Percentiles rank a stretch among this genome's conserved stretches.
phyloP scores from a whole-genome alignment of 2,113 vertebrate species.

The Festucalex cinctus region DNA sequence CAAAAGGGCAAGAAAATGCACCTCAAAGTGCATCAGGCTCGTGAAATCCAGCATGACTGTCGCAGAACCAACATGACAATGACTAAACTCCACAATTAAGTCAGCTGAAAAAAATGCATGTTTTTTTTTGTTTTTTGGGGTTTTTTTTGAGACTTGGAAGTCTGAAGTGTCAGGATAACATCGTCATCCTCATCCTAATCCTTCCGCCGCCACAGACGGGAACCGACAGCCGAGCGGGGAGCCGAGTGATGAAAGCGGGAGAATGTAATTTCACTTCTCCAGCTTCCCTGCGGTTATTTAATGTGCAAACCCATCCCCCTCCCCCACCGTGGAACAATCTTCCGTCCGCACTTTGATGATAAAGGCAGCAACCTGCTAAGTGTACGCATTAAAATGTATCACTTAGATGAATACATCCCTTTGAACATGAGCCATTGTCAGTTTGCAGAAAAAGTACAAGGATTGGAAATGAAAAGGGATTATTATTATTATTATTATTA shows the following conservation, averaged over 20 bases:
- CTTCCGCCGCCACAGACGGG: constrained; percentile 26
- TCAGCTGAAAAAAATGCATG: background rate
- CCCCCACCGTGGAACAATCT: constrained; percentile 39
- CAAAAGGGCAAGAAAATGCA: constrained; percentile 15
- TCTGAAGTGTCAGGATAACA: constrained; percentile 24
- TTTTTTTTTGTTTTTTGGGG: background rate
- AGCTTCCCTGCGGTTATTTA: constrained; percentile 61
- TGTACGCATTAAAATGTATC: constrained; percentile 70
- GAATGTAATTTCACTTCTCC: constrained; percentile 62
- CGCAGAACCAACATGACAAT: background rate
- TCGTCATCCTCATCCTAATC: constrained; percentile 38
- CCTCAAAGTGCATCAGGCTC: background rate
- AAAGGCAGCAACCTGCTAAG: constrained; percentile 64
- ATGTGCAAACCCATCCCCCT: constrained; percentile 30
- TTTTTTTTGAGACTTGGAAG: background rate
- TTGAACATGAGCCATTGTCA: constrained; percentile 66
- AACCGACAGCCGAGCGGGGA: constrained; percentile 47
- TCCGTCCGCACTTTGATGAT: constrained; percentile 66
- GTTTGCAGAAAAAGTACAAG: constrained; percentile 44
- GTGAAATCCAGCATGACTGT: constrained; percentile 15
- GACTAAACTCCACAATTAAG: background rate
- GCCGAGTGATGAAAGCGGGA: constrained; percentile 55
- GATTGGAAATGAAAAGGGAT: constrained; percentile 62
- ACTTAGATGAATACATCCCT: constrained; percentile 70
- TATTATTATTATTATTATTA: constrained; percentile 44